Evolutionary conservation across 2,797 vertebrate species (phyloP).

Genomic region (Gambusia yucatana): DNA sequence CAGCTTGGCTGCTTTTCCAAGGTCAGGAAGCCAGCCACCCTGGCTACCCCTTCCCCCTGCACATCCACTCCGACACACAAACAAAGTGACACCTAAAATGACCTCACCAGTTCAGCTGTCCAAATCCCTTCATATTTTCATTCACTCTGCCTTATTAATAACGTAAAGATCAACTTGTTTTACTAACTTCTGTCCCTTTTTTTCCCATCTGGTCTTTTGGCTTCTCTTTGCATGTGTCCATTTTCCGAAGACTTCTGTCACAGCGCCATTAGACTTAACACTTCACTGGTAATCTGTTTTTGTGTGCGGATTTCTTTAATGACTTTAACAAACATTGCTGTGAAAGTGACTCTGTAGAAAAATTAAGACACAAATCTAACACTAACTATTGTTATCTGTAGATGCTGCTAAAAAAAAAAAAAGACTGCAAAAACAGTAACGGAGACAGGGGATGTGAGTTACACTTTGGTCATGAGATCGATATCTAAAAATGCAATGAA

Average conservation of each 20-base stretch:
- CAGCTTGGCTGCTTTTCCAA: slow-evolving; percentile 62
- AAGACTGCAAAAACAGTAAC: neutral
- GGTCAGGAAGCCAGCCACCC: slow-evolving; percentile 58
- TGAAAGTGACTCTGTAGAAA: neutral
- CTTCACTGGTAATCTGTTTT: slow-evolving; percentile 15
- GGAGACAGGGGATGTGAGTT: neutral
- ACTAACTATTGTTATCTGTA: neutral
- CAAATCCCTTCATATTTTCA: slow-evolving; percentile 20
- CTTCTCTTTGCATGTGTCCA: neutral
- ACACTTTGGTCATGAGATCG: neutral
- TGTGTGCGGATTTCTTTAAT: neutral
- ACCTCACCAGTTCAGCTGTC: slow-evolving; percentile 31
- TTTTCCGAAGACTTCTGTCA: slow-evolving; percentile 16
- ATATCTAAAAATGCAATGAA: slow-evolving; percentile 12
- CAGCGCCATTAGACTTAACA: slow-evolving; percentile 14
- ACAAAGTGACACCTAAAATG: slow-evolving; percentile 49
- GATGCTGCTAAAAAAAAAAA: neutral
- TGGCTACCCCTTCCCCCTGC: slow-evolving; percentile 41
- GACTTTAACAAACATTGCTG: neutral
- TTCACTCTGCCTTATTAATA: slow-evolving; percentile 11
- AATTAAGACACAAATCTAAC: neutral
- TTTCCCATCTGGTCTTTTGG: neutral
- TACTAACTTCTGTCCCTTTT: slow-evolving; percentile 5
- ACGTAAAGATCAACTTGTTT: slow-evolving; percentile 15
- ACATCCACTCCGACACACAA: slow-evolving; percentile 39